Evolutionary conservation across 2,113 vertebrate species (phyloP).

Genomic region (Tachysurus vachellii): DNA sequence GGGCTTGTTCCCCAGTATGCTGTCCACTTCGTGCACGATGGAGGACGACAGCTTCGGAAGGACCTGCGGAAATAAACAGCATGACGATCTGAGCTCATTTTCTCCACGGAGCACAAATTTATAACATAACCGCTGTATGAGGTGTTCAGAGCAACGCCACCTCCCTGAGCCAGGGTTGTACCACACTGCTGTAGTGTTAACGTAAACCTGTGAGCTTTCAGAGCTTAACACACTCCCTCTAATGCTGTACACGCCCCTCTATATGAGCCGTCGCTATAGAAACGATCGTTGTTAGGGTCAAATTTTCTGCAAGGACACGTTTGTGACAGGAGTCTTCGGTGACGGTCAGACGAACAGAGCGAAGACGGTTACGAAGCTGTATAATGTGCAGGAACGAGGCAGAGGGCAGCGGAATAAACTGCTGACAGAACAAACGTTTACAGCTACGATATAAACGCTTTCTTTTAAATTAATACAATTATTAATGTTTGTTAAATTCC

Average conservation of each 20-base stretch:
- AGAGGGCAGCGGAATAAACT: neutral
- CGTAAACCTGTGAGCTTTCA: no score
- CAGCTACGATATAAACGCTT: no score
- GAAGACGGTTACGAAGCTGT: neutral
- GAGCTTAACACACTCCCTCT: neutral
- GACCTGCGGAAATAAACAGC: constrained; percentile 72
- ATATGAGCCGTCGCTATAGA: neutral
- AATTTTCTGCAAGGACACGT: neutral
- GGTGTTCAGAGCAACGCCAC: neutral
- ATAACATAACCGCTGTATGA: rapidly evolving
- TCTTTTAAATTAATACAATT: no score
- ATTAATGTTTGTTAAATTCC: neutral
- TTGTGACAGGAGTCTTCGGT: neutral
- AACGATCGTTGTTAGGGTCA: neutral
- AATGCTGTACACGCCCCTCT: neutral
- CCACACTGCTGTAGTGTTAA: neutral
- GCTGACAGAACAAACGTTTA: neutral
- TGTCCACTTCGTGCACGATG: constrained; percentile 95
- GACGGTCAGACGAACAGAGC: neutral
- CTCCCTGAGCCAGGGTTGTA: neutral
- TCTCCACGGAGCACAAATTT: neutral
- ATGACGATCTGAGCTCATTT: neutral
- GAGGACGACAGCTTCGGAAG: constrained; percentile 97
- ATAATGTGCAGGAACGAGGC: no score
- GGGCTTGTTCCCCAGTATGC: constrained; percentile 99